A percentile compares a stretch with the other conserved stretches of the same genome.
Conservation (phyloP, 2,797 vertebrate species). For the Enteromius unitaeniatus region DNA sequence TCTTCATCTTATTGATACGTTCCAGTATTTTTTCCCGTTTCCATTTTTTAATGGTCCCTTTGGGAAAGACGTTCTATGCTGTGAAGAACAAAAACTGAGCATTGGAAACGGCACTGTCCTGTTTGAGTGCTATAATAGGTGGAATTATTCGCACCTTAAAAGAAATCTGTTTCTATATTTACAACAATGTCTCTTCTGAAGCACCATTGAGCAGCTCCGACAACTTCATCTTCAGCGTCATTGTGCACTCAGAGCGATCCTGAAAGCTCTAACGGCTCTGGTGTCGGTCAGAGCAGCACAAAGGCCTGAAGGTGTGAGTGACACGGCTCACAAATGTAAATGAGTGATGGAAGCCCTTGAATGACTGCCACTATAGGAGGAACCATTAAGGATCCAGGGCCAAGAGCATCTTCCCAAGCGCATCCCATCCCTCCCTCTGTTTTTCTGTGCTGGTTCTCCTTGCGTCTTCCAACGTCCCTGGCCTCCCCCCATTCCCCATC, state of each 20-base stretch:
- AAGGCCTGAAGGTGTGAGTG: constrained; percentile 52
- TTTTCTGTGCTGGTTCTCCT: constrained; percentile 31
- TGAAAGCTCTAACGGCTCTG: constrained; percentile 42
- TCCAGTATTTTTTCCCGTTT: constrained; percentile 44
- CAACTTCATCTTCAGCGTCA: constrained; percentile 49
- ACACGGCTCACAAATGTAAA: constrained; percentile 59
- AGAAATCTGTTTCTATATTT: constrained; percentile 47
- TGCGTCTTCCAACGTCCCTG: constrained; percentile 41
- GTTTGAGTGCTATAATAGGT: background rate
- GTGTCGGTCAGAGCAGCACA: constrained; percentile 36
- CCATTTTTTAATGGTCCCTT: constrained; percentile 47
- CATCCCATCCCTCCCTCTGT: constrained; percentile 19
- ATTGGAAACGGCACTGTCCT: background rate
- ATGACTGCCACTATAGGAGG: constrained; percentile 47
- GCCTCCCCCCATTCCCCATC: constrained; percentile 13
- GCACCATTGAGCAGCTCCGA: constrained; percentile 41
- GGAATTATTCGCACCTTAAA: constrained; percentile 30
- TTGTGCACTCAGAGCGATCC: constrained; percentile 34
- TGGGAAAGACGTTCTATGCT: constrained; percentile 2
- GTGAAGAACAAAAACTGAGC: constrained; percentile 33
- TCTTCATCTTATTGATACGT: constrained; percentile 47
- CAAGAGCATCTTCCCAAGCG: constrained; percentile 57
- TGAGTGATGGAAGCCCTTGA: constrained; percentile 50
- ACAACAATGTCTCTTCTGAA: constrained; percentile 47
- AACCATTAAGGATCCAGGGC: constrained; percentile 48